Conservation (phyloP, 2,113 vertebrate genomes). For the Grus americana region DNA sequence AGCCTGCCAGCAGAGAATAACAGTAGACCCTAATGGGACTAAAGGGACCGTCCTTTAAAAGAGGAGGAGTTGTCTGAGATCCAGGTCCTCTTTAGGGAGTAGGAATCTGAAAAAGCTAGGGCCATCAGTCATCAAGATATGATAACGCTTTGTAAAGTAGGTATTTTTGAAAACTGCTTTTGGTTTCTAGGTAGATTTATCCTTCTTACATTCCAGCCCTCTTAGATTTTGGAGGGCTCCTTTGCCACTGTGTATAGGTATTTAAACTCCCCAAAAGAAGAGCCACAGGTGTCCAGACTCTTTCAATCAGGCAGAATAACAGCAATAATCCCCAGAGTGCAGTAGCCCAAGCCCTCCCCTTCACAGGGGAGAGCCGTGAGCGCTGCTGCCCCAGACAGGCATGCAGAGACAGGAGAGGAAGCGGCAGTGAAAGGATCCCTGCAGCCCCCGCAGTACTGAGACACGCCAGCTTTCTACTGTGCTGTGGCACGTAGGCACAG, state of each 20-base stretch:
- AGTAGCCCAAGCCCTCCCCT: neutral
- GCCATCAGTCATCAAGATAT: neutral
- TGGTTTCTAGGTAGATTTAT: neutral
- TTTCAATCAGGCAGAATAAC: neutral
- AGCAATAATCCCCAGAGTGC: neutral
- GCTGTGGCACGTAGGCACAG: neutral
- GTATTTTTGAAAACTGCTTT: neutral
- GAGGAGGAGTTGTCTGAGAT: neutral
- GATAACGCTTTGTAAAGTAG: neutral
- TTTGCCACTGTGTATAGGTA: neutral
- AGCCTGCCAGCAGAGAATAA: neutral
- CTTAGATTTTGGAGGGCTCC: neutral
- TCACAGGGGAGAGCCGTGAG: neutral
- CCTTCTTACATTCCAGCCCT: neutral
- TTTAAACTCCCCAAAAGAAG: neutral
- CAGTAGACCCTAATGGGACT: neutral
- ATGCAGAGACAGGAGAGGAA: neutral
- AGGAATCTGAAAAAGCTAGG: neutral
- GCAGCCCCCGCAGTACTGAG: neutral
- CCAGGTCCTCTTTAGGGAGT: neutral
- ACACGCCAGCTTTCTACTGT: neutral
- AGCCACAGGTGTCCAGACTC: neutral
- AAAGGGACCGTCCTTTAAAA: neutral
- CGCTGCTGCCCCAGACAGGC: fast-evolving
- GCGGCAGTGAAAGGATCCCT: fast-evolving